Evolutionary conservation across 2,113 vertebrate genomes (phyloP).

Genomic region (Dolichallabes microphthalmus): DNA sequence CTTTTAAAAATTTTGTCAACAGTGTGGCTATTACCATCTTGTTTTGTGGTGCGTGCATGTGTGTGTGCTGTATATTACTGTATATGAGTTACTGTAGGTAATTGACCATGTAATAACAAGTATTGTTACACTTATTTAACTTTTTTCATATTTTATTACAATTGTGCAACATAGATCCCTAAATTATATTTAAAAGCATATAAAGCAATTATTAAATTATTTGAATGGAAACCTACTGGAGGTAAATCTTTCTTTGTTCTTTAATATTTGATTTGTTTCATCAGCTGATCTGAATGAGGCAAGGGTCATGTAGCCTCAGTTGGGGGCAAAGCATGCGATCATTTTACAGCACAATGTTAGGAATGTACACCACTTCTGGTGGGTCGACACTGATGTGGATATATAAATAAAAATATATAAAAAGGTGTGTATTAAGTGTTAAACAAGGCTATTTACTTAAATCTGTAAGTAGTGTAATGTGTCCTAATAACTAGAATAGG

Average conservation of each 20-base stretch:
- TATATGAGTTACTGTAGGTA: background rate
- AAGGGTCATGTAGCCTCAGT: constrained; percentile 56
- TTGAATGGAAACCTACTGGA: background rate
- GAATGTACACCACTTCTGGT: constrained; percentile 30
- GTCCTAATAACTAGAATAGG: background rate
- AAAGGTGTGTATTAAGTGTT: background rate
- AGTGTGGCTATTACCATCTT: background rate
- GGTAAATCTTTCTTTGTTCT: background rate
- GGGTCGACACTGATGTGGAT: background rate
- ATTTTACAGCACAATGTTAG: constrained; percentile 41
- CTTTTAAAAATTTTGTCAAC: background rate
- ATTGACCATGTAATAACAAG: background rate
- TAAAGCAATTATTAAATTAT: background rate
- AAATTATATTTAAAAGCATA: background rate
- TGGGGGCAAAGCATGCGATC: constrained; percentile 60
- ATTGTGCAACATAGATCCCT: background rate
- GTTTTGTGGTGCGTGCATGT: background rate
- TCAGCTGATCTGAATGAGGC: background rate
- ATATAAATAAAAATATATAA: background rate
- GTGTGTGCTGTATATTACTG: background rate
- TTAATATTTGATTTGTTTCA: constrained; percentile 7
- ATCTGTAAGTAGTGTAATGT: background rate
- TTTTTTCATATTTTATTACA: too few relatives aligned
- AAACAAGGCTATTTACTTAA: background rate
- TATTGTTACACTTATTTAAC: background rate